Percentiles rank a stretch among this genome's conserved stretches.
These are phyloP conservation scores for Hyposoter didymator DNA, from an alignment of 2,888 invertebrate species.

Conservation along the genomic window DNA sequence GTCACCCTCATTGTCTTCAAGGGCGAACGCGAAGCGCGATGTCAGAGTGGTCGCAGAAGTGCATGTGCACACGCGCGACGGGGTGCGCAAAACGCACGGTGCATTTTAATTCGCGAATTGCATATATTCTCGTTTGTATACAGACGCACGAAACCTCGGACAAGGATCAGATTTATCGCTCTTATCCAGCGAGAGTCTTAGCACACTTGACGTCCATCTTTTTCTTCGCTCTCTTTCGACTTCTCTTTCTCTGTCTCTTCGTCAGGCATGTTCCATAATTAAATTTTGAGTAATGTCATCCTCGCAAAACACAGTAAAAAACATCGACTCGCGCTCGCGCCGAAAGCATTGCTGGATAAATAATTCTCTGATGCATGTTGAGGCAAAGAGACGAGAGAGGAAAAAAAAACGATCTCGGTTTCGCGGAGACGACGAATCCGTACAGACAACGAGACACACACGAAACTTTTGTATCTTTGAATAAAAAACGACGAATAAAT, in stretches of 20 bases:
- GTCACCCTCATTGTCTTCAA: slow-evolving; percentile 79
- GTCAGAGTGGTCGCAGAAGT: slow-evolving; percentile 43
- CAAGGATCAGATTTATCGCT: slow-evolving; percentile 66
- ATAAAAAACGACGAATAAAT: slow-evolving; percentile 13
- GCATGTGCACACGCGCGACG: slow-evolving; percentile 44
- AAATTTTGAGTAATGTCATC: slow-evolving; percentile 63
- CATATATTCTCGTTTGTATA: slow-evolving; percentile 10
- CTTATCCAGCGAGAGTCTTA: slow-evolving; percentile 55
- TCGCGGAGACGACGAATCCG: slow-evolving; percentile 63
- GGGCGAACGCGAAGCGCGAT: slow-evolving; percentile 68
- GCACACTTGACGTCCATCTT: slow-evolving; percentile 56
- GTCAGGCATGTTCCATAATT: slow-evolving; percentile 64
- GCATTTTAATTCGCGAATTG: slow-evolving; percentile 68
- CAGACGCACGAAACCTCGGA: slow-evolving; percentile 31
- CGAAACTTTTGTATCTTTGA: slow-evolving; percentile 47
- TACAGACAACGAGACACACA: slow-evolving; percentile 63
- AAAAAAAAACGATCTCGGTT: slow-evolving; percentile 41
- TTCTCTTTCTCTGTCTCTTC: slow-evolving; percentile 31
- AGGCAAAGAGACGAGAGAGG: slow-evolving; percentile 26
- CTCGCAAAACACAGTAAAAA: slow-evolving; percentile 5
- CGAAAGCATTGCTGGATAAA: slow-evolving; percentile 58
- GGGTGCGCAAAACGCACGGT: slow-evolving; percentile 60
- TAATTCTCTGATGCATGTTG: slow-evolving; percentile 32
- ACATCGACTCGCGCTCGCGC: slow-evolving; percentile 44
- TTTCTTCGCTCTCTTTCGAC: slow-evolving; percentile 8